phyloP scores from a whole-genome alignment of 2,888 invertebrate species.

The Philonicus albiceps region DNA sequence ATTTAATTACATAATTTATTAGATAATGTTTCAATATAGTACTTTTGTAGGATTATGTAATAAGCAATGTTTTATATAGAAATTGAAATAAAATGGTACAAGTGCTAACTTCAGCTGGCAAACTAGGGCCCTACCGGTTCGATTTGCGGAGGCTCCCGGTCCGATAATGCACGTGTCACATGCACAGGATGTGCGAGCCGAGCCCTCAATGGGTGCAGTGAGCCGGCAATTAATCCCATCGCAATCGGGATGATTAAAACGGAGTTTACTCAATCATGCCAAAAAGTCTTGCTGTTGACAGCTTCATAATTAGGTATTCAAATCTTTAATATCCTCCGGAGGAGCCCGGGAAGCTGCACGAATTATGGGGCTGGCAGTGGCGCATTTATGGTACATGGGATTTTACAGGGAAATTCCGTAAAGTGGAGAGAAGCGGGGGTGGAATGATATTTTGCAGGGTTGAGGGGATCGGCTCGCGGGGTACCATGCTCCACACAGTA shows the following conservation, averaged over 20 bases:
- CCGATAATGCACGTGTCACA: slow-evolving; percentile 45
- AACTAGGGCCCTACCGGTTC: not conserved
- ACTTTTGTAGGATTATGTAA: too few species aligned
- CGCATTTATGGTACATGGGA: slow-evolving; percentile 37
- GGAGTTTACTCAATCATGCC: slow-evolving; percentile 49
- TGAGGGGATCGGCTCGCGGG: not conserved
- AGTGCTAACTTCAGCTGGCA: not conserved
- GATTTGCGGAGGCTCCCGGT: not conserved
- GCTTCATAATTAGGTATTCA: slow-evolving; percentile 65
- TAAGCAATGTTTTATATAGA: too few species aligned
- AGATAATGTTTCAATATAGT: too few species aligned
- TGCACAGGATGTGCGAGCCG: slow-evolving; percentile 33
- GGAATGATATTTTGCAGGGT: not conserved
- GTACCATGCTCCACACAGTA: not conserved
- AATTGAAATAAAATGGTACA: not conserved
- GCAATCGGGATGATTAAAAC: slow-evolving; percentile 48
- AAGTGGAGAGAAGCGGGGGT: slow-evolving; percentile 3
- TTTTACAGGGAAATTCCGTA: slow-evolving; percentile 16
- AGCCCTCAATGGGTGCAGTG: slow-evolving; percentile 45
- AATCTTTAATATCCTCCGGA: slow-evolving; percentile 59
- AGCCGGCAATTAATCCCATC: slow-evolving; percentile 49
- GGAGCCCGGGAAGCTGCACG: slow-evolving; percentile 24
- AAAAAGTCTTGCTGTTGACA: slow-evolving; percentile 63
- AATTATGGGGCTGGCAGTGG: slow-evolving; percentile 32
- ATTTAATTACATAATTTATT: too few species aligned